Conservation (phyloP, 92 coral and sea anemone genomes). For the Palythoa heliodiscus region DNA sequence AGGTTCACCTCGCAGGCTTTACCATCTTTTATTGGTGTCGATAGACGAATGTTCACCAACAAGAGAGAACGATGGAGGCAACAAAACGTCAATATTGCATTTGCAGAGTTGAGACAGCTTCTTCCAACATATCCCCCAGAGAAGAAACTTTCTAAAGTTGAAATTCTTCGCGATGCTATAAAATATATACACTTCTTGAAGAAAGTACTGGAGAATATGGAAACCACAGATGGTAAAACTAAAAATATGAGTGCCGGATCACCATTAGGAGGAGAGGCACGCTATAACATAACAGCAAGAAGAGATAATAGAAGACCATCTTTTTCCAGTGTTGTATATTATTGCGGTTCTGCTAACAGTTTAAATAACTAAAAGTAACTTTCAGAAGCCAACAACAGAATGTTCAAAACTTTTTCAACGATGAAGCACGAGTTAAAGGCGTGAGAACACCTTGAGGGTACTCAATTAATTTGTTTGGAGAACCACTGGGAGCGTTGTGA, state of each 20-base stretch:
- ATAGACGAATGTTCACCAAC: slow-evolving; percentile 69
- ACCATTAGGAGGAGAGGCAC: background rate
- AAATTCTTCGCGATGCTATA: slow-evolving; percentile 79
- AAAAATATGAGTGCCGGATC: background rate
- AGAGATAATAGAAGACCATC: background rate
- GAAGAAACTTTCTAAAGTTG: slow-evolving; percentile 93
- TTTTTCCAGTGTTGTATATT: background rate
- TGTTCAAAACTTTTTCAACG: background rate
- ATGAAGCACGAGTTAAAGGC: background rate
- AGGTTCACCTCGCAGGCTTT: background rate
- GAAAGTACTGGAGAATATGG: slow-evolving; percentile 77
- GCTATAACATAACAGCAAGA: background rate
- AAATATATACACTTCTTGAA: slow-evolving; percentile 88
- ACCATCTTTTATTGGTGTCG: slow-evolving; percentile 34
- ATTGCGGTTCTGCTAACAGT: background rate
- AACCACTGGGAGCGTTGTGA: slow-evolving; percentile 38
- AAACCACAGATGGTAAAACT: slow-evolving; percentile 19
- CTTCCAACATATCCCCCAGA: slow-evolving; percentile 97
- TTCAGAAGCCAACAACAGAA: background rate
- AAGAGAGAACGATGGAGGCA: slow-evolving; percentile 95
- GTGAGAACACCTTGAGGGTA: slow-evolving; percentile 7
- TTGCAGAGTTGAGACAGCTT: slow-evolving; percentile 85
- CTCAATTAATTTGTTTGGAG: slow-evolving; percentile 27
- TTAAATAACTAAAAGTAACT: background rate
- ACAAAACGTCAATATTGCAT: slow-evolving; percentile 90